phyloP scores from a whole-genome alignment of 2,113 vertebrate species.

The Dicerorhinus sumatrensis region DNA sequence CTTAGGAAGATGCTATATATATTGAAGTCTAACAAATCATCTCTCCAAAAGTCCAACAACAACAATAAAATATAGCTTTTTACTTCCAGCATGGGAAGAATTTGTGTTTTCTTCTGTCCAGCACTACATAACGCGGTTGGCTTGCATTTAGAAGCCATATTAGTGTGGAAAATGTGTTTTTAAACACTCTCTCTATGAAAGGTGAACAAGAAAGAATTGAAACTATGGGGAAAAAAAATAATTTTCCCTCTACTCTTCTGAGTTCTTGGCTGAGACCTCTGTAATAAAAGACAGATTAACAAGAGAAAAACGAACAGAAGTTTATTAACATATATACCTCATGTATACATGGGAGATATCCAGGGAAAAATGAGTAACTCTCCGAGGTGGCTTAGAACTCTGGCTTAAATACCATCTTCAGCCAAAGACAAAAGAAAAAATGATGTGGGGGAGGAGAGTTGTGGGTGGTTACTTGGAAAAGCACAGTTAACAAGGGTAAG shows the following conservation, averaged over 20 bases:
- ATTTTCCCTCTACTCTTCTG: neutral
- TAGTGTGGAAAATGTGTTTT: neutral
- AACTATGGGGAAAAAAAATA: neutral
- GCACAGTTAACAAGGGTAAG: no score
- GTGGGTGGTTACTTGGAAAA: no score
- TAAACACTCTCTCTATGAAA: neutral
- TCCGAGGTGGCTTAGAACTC: no score
- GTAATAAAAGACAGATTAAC: no score
- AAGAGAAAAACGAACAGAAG: no score
- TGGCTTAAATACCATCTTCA: no score
- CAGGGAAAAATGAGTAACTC: no score
- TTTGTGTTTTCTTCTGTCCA: neutral
- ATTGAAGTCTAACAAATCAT: neutral
- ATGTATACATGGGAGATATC: no score
- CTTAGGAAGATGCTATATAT: neutral
- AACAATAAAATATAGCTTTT: neutral
- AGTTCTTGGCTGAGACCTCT: no score
- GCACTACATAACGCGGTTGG: neutral
- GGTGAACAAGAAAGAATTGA: neutral
- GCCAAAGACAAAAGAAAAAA: no score
- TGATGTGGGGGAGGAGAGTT: no score
- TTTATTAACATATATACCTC: no score
- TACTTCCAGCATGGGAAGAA: neutral
- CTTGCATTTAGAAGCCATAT: neutral
- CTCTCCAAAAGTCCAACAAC: neutral